phyloP scores from a whole-genome alignment of 2,888 invertebrate genomes.

The Xanthia icteritia region DNA sequence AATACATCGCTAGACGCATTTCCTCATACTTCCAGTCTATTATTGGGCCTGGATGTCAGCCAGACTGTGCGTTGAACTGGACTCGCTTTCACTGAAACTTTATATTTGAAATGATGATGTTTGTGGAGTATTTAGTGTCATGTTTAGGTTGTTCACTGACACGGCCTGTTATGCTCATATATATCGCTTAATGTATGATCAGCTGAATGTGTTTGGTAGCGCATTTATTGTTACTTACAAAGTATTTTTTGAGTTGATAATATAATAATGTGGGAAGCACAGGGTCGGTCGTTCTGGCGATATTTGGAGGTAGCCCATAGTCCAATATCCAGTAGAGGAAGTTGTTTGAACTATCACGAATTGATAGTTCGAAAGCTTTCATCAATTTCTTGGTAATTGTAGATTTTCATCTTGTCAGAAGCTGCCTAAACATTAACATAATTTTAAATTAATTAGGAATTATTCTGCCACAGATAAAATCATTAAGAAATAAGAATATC shows the following conservation, averaged over 20 bases:
- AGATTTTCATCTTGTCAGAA: neutral
- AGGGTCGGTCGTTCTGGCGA: no score
- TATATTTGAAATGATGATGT: slow-evolving; percentile 38
- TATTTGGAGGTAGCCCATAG: neutral
- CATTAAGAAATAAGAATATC: neutral
- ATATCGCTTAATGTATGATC: neutral
- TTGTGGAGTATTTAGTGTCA: slow-evolving; percentile 18
- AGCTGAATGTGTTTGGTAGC: neutral
- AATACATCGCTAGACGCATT: slow-evolving; percentile 64
- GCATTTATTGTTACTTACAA: neutral
- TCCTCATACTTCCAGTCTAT: slow-evolving; percentile 80
- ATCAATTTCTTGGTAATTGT: neutral
- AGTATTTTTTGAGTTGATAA: neutral
- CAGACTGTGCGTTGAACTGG: slow-evolving; percentile 65
- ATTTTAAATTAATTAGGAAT: slow-evolving; percentile 22
- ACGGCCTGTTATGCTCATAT: neutral
- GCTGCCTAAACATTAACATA: neutral
- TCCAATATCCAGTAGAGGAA: neutral
- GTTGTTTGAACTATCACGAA: neutral
- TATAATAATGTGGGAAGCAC: neutral
- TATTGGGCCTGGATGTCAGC: slow-evolving; percentile 76
- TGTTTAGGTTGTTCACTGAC: neutral
- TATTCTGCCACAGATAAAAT: slow-evolving; percentile 26
- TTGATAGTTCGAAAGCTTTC: neutral
- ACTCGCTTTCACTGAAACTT: slow-evolving; percentile 63